Percentiles rank a stretch among this genome's conserved stretches.
These are phyloP conservation scores for Hydrochoerus hydrochaeris DNA, from an alignment of 2,113 vertebrate genomes.

Conservation along the genomic window DNA sequence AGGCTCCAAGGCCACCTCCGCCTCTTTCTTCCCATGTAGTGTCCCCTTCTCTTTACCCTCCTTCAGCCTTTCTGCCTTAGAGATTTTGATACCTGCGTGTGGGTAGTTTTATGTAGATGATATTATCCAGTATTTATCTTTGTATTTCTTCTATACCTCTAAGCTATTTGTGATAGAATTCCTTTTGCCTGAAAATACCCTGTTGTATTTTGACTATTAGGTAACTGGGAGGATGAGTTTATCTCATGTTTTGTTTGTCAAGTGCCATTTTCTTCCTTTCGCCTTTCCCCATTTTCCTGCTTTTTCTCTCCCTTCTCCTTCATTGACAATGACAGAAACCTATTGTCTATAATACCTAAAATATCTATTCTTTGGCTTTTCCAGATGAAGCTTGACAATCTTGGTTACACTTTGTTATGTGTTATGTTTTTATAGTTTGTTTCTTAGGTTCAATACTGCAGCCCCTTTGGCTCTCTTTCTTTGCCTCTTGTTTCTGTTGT, in stretches of 20 bases:
- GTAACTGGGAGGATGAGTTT: not conserved
- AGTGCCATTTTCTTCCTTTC: not conserved
- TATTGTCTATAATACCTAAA: not conserved
- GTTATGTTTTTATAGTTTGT: constrained; percentile 13
- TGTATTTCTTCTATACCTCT: not conserved
- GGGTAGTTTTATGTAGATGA: not conserved
- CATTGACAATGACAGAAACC: not conserved
- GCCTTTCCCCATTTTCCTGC: not conserved
- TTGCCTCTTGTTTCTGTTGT: not conserved
- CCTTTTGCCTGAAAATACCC: not conserved
- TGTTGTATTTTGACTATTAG: not conserved
- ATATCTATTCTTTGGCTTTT: not conserved
- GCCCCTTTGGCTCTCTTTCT: not conserved
- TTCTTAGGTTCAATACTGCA: not conserved
- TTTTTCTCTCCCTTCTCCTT: not conserved
- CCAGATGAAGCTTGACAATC: not conserved
- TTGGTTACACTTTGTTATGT: not conserved
- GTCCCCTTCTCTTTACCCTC: no score
- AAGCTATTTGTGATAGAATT: not conserved
- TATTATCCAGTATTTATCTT: not conserved
- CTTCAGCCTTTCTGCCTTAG: not conserved
- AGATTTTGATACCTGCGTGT: not conserved
- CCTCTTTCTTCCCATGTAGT: accelerated
- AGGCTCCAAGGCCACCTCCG: not conserved
- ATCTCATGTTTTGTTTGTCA: not conserved